Evolutionary conservation across 2,113 vertebrate species (phyloP), one percentile per base, ranked within the genome.

Genomic region (Urocitellus parryii): DNA sequence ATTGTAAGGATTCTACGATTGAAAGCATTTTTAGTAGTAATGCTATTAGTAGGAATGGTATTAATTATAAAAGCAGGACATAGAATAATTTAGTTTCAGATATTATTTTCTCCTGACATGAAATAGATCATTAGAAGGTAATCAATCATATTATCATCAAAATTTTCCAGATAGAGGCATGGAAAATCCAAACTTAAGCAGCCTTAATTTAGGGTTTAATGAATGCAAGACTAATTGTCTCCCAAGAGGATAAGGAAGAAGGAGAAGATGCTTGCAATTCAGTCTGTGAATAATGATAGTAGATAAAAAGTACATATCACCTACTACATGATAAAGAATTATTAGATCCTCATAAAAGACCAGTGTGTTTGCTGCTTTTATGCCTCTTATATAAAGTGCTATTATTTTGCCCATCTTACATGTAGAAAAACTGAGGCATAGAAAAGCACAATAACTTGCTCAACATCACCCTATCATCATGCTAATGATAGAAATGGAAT

Each of bases 121-220:
- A 79, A 73, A 53, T 77, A 90, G 56, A 94, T 93, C 84, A 93
- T 76, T 91, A 90, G 51, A 85, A 97, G 39, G 18, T 39, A 77
- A 85, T 82, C 61, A 90, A 82, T 82, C 61, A 92, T 63, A 67
- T 32, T 34, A 83, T 51, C 37, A 58, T 88, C 8, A 94, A 87
- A 82, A 81, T 6, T 90, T 96, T 94, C 67, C 85, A 95, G 24
- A 63, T 29, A 92, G 29, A 80, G 37, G 78, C 12, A 78, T 16
- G 6, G 73, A 95, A 96, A 95, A n/a, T 4, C 17, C 34, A 88
- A 85, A 92, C 86, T 78, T 91, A 97, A 91, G 53, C n/a, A 89
- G 72, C 63, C 48, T 95, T 74, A 67, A 88, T 92, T 92, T 83
- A 92, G 65, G 20, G 78, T 45, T 96, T 95, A 89, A 89, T 89